These are phyloP conservation scores for Batillaria attramentaria DNA, from an alignment of 1,140 invertebrate genomes.

Conservation along the genomic window DNA sequence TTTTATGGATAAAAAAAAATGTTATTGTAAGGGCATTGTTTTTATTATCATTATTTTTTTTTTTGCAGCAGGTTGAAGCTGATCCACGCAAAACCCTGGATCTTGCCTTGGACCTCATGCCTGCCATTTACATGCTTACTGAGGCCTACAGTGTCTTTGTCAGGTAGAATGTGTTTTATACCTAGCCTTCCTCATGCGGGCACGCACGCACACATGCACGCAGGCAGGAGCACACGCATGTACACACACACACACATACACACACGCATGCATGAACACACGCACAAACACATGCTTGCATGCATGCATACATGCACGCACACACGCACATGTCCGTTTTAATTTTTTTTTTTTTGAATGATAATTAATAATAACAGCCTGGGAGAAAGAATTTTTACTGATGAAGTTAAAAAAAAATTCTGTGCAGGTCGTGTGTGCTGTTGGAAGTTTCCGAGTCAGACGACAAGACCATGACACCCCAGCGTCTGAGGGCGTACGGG, in stretches of 20 bases:
- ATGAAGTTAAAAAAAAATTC: neutral
- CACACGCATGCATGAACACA: neutral
- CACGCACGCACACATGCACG: neutral
- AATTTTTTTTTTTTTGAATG: neutral
- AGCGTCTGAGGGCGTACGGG: constrained; percentile 71
- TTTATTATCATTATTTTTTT: neutral
- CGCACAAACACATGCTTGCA: too few species aligned
- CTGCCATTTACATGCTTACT: constrained; percentile 77
- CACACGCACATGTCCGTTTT: neutral
- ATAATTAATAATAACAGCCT: too few species aligned
- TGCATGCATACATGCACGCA: neutral
- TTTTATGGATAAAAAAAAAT: too few species aligned
- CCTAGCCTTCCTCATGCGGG: too few species aligned
- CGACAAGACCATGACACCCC: constrained; percentile 54
- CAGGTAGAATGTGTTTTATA: constrained; percentile 56
- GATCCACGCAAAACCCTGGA: constrained; percentile 64
- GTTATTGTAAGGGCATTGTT: neutral
- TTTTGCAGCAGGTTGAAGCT: constrained; percentile 54
- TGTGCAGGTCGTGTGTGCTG: constrained; percentile 71
- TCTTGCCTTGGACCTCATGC: constrained; percentile 76
- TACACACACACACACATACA: constrained; percentile 1
- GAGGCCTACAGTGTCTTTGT: constrained; percentile 75
- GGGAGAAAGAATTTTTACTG: neutral
- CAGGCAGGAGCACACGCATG: neutral
- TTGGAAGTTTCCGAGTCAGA: constrained; percentile 70